Evolutionary conservation across 2,888 invertebrate genomes (phyloP).

Genomic region (Polymixis flavicincta): DNA sequence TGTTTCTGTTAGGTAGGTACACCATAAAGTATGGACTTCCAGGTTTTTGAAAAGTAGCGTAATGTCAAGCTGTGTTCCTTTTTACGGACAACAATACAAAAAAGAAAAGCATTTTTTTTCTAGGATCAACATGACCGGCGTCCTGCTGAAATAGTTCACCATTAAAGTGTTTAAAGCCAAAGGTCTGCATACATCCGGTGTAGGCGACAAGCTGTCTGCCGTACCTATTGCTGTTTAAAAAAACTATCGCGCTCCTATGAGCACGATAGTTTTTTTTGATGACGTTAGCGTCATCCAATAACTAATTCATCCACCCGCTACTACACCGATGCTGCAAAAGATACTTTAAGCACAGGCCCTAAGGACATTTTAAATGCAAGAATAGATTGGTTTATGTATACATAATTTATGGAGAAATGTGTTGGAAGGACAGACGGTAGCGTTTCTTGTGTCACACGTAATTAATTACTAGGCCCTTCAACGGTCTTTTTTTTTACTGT

Average conservation of each 20-base stretch:
- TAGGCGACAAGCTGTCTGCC: slow-evolving; percentile 83
- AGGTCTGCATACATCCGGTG: slow-evolving; percentile 74
- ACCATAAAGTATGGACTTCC: neutral
- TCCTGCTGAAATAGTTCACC: slow-evolving; percentile 4
- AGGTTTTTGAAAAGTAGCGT: neutral
- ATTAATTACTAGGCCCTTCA: slow-evolving; percentile 80
- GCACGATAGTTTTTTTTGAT: too few relatives aligned
- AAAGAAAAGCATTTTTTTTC: slow-evolving; percentile 24
- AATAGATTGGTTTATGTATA: slow-evolving; percentile 58
- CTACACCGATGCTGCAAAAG: slow-evolving; percentile 30
- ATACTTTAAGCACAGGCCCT: slow-evolving; percentile 53
- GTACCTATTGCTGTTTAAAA: slow-evolving; percentile 61
- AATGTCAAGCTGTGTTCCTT: neutral
- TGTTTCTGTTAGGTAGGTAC: too few relatives aligned
- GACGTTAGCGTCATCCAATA: slow-evolving; percentile 63
- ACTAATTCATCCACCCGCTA: slow-evolving; percentile 28
- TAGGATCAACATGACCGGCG: slow-evolving; percentile 13
- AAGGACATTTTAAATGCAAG: slow-evolving; percentile 49
- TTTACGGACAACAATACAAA: neutral
- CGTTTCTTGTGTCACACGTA: slow-evolving; percentile 82
- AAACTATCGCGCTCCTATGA: slow-evolving; percentile 65
- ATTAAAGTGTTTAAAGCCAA: slow-evolving; percentile 30
- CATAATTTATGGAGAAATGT: slow-evolving; percentile 79
- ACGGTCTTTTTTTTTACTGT: slow-evolving; percentile 58
- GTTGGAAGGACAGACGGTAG: slow-evolving; percentile 78